A percentile compares a stretch with the other conserved stretches of the same genome.
phyloP scores from a whole-genome alignment of 2,113 vertebrate genomes.

The Hippolais icterina region DNA sequence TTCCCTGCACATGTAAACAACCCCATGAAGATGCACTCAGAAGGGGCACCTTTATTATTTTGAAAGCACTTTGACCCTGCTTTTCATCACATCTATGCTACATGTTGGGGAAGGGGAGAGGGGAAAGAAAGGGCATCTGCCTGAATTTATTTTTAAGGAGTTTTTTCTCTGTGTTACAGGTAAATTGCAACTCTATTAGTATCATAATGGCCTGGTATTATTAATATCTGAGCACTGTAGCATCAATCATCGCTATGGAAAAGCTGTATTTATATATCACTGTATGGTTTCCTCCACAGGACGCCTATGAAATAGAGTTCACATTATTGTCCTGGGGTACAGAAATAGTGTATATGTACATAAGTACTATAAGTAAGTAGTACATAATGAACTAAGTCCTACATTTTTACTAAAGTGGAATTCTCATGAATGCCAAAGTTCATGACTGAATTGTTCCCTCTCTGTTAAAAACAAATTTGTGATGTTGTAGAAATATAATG shows the following conservation, averaged over 20 bases:
- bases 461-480: neutral
- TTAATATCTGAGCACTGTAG: neutral
- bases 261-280: neutral
- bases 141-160: neutral
- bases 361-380: neutral
- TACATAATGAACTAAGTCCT: neutral
- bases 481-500: neutral
- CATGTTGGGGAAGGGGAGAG: neutral
- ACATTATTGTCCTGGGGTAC: neutral
- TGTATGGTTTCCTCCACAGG: neutral
- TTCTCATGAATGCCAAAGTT: neutral
- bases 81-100: neutral
- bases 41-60: neutral
- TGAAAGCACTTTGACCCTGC: neutral
- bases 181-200: neutral
- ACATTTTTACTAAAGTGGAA: neutral
- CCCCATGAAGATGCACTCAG: neutral
- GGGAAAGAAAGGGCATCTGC: neutral
- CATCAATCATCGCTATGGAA: neutral
- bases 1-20: neutral
- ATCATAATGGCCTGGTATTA: neutral
- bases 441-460: neutral
- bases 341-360: neutral
- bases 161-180: neutral
- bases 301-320: neutral